Evolutionary conservation across 2,888 invertebrate genomes (phyloP), one percentile per base, ranked within the genome.

Genomic region (Pinctada fucata): DNA sequence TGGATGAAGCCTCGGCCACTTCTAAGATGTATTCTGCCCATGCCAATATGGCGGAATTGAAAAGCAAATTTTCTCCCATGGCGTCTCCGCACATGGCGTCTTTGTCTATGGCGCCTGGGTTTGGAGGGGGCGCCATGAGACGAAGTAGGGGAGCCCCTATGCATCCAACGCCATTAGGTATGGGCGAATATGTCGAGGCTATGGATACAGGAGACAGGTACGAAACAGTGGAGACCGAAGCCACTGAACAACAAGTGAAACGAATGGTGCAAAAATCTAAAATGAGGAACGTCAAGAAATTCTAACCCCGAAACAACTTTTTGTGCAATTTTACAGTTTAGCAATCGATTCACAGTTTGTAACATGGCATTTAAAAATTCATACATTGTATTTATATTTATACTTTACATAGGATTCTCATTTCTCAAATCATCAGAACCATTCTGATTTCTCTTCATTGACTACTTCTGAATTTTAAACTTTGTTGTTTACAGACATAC

Each of bases 231-330:
- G 85, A 85, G 31, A 69, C 69, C 2, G 83, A 80, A 8, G 82
- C 84, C 5, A 79, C 86, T n/a, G 68, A 80, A 31, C 75, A 50
- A 13, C 88, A 87, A 68, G 83, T 84, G 4, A 64, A 70, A 13
- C 82, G 87, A 70, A 84, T 88, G 86, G 84, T 88, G 2, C 82
- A 87, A 73, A 86, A 87, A 76, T 82, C 85, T 2, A 74, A 85
- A 71, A 78, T 76, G 4, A 82, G 82, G 51, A 83, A 85, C 70
- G 71, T 52, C 52, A 72, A 58, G 8, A 72, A 52, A 52, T 69
- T 45, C 45, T n/a, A n/a, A n/a, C n/a, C n/a, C n/a, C n/a, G n/a
- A n/a, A n/a, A n/a, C n/a, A n/a, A n/a, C n/a, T n/a, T n/a, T n/a
- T n/a, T n/a, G n/a, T n/a, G n/a, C n/a, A n/a, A n/a, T n/a, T n/a